phyloP scores from a whole-genome alignment of 2,888 invertebrate genomes.

The Laspeyria flexula region DNA sequence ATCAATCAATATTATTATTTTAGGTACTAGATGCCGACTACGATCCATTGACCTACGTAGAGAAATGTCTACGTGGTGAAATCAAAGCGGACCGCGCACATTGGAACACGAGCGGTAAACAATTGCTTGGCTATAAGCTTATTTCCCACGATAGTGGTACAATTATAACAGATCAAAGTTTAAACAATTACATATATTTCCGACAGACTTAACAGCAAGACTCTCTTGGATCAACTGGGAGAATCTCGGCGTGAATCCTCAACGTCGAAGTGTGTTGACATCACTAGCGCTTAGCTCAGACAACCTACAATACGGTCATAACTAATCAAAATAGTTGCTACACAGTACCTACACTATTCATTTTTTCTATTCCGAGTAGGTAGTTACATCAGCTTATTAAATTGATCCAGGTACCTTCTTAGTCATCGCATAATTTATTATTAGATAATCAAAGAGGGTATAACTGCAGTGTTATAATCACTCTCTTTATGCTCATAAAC shows the following conservation, averaged over 20 bases:
- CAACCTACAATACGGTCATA: conserved; percentile 80
- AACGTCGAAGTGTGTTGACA: conserved; percentile 92
- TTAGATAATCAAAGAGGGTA: too few species aligned
- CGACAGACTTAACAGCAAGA: conserved; percentile 96
- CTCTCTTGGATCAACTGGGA: conserved; percentile 99
- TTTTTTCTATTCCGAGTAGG: too few species aligned
- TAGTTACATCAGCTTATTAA: too few species aligned
- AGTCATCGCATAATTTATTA: too few species aligned
- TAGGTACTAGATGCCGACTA: conserved; percentile 94
- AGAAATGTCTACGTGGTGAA: conserved; percentile 95
- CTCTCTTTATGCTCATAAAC: too few species aligned
- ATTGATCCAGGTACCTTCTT: too few species aligned
- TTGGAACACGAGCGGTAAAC: conserved; percentile 98
- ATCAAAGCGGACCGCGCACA: conserved; percentile 95
- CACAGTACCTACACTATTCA: too few species aligned
- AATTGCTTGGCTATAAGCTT: background rate
- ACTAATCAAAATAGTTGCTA: conserved; percentile 44
- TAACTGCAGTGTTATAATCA: too few species aligned
- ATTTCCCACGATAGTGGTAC: too few species aligned
- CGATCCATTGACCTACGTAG: conserved; percentile 97
- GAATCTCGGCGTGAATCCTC: conserved; percentile 97
- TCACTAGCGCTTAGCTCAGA: conserved; percentile 93
- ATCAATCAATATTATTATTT: too few species aligned
- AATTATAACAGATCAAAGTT: too few species aligned
- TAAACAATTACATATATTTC: too few species aligned